Conservation (phyloP, 2,797 vertebrate genomes). For the Gallinago stenura region DNA sequence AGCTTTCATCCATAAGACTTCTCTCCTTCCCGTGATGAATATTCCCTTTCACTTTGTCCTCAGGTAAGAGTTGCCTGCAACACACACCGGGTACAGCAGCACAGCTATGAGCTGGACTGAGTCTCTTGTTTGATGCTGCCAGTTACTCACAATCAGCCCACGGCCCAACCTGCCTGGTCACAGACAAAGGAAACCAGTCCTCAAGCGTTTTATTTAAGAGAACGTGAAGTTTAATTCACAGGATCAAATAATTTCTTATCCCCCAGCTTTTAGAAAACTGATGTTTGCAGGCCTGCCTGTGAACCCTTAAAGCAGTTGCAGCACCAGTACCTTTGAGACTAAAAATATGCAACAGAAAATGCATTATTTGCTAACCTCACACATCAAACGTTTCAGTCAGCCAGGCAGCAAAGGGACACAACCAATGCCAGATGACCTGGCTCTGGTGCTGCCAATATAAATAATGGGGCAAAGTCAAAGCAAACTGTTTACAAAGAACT, state of each 20-base stretch:
- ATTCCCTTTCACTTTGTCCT: neutral
- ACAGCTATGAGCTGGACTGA: neutral
- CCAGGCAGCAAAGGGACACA: neutral
- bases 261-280: neutral
- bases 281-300: neutral
- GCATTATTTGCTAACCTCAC: neutral
- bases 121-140: neutral
- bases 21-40: neutral
- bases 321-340: neutral
- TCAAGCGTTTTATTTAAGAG: neutral
- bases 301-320: neutral
- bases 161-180: neutral
- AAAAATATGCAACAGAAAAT: neutral
- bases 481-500: constrained; percentile 8
- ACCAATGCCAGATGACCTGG: neutral
- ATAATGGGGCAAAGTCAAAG: constrained; percentile 3
- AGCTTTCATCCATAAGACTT: neutral
- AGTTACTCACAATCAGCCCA: neutral
- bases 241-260: neutral
- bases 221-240: neutral
- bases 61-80: neutral
- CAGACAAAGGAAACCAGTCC: neutral
- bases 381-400: neutral
- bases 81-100: neutral
- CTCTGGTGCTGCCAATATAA: neutral